These are phyloP conservation scores for Pseudocheirus occidentalis DNA, from an alignment of 2,797 vertebrate genomes.

Conservation along the genomic window DNA sequence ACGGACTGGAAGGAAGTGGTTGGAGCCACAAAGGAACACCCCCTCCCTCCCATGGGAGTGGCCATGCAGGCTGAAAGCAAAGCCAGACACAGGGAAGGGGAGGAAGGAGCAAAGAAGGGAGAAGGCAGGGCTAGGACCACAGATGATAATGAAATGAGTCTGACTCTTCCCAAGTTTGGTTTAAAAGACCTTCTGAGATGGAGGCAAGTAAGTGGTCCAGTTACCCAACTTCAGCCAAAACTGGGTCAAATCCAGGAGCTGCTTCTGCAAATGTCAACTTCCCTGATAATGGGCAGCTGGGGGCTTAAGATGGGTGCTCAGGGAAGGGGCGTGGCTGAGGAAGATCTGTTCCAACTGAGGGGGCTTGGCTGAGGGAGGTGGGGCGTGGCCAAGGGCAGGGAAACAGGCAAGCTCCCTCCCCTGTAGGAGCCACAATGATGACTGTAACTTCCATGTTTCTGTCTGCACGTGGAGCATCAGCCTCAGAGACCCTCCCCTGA, in stretches of 20 bases:
- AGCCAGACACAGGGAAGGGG: background rate
- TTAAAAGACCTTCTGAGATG: background rate
- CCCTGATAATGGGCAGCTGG: background rate
- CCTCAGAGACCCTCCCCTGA: background rate
- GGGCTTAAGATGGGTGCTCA: background rate
- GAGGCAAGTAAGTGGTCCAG: background rate
- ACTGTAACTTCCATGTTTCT: background rate
- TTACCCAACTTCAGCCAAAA: background rate
- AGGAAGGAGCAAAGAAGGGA: too few relatives aligned
- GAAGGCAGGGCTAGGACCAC: background rate
- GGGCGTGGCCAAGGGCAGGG: background rate
- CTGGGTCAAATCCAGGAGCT: background rate
- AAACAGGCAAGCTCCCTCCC: background rate
- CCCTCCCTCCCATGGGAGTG: background rate
- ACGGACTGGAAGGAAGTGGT: background rate
- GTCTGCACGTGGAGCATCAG: background rate
- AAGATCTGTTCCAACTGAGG: background rate
- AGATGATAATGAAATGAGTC: background rate
- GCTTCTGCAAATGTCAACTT: background rate
- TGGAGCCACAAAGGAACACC: background rate
- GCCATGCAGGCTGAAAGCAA: background rate
- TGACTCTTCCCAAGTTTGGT: background rate
- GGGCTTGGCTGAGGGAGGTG: background rate
- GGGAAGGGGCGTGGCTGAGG: background rate
- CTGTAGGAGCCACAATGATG: background rate